phyloP scores from a whole-genome alignment of 2,888 invertebrate genomes.

The Drosophila neotestacea region DNA sequence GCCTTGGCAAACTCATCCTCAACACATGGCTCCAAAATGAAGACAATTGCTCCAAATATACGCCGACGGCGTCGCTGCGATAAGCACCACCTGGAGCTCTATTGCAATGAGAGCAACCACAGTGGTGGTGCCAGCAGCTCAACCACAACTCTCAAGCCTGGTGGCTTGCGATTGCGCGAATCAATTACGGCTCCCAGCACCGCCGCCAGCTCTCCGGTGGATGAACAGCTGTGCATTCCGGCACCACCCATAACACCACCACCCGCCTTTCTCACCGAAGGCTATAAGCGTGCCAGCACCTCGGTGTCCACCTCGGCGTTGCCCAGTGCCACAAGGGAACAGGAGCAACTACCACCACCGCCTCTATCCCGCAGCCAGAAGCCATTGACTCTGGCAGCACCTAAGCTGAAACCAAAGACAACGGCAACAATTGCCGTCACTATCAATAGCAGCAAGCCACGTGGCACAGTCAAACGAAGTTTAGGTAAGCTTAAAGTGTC shows the following conservation, averaged over 20 bases:
- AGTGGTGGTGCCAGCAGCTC: constrained; percentile 15
- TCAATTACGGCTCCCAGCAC: constrained; percentile 73
- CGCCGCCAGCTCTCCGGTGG: constrained; percentile 79
- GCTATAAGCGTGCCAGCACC: constrained; percentile 86
- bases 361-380: constrained; percentile 40
- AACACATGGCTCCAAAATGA: constrained; percentile 86
- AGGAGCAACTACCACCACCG: constrained; percentile 27
- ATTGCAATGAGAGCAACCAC: constrained; percentile 79
- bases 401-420: constrained; percentile 67
- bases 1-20: constrained; percentile 36
- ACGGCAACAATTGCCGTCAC: constrained; percentile 75
- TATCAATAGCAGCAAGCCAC: constrained; percentile 69
- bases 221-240: constrained; percentile 81
- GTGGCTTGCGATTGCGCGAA: constrained; percentile 64
- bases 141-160: constrained; percentile 52
- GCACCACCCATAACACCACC: constrained; percentile 89
- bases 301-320: constrained; percentile 77
- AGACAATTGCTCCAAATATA: constrained; percentile 88
- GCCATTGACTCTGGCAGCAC: constrained; percentile 46
- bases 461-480: constrained; percentile 76
- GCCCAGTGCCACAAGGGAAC: constrained; percentile 63
- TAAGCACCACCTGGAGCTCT: constrained; percentile 87
- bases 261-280: constrained; percentile 88
- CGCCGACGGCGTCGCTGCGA: constrained; percentile 88
- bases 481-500: constrained; percentile 66